Percentiles rank a stretch among this genome's conserved stretches.
Evolutionary conservation across 2,113 vertebrate species (phyloP).

Genomic region (Bufo gargarizans): DNA sequence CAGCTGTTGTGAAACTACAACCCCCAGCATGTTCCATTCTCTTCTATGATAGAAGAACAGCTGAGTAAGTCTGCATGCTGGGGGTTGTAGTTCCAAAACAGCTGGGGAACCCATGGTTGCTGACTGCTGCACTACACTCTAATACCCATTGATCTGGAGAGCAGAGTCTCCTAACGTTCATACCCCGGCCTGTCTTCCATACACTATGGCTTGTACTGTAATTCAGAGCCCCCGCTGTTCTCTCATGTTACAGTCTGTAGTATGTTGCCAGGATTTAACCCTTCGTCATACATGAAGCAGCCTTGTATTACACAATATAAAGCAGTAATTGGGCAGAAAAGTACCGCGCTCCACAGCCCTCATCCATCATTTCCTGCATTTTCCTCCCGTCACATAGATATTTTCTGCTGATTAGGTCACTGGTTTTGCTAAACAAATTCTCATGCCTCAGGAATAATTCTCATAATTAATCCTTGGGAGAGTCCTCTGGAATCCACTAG

Average conservation of each 20-base stretch:
- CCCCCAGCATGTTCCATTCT: too few species aligned
- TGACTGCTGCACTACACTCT: too few species aligned
- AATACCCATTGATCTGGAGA: too few species aligned
- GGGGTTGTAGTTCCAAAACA: too few species aligned
- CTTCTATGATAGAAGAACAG: too few species aligned
- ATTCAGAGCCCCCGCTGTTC: background rate
- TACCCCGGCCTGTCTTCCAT: background rate
- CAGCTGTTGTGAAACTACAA: too few species aligned
- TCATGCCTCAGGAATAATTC: background rate
- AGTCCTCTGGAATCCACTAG: background rate
- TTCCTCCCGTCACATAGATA: background rate
- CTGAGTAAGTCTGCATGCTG: too few species aligned
- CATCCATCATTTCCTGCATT: constrained; percentile 27
- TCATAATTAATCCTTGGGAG: constrained; percentile 28
- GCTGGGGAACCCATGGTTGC: too few species aligned
- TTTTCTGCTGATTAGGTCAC: constrained; percentile 2
- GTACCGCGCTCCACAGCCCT: background rate
- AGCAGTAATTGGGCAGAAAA: constrained; percentile 42
- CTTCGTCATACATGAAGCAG: background rate
- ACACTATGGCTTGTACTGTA: background rate
- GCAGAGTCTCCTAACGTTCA: too few species aligned
- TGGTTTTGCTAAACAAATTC: constrained; percentile 9
- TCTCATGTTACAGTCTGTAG: background rate
- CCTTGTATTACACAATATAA: constrained; percentile 8
- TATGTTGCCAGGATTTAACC: background rate